phyloP scores from a whole-genome alignment of 2,797 vertebrate species.

The Echiichthys vipera region DNA sequence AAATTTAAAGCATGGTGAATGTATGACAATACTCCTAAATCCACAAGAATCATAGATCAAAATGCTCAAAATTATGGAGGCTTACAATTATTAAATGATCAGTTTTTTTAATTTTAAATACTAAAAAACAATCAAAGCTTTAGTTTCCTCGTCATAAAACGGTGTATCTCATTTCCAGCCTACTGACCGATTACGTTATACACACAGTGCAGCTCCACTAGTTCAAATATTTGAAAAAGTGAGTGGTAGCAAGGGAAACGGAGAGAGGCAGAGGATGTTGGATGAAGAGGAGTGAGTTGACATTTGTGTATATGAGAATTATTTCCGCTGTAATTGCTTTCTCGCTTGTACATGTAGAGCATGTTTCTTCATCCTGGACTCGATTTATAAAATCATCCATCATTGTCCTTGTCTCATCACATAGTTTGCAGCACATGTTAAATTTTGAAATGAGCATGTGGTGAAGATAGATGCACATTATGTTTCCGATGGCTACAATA shows the following conservation, averaged over 20 bases:
- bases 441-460: slow-evolving; percentile 36
- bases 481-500: slow-evolving; percentile 12
- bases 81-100: neutral
- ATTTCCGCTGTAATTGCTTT: slow-evolving; percentile 67
- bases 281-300: slow-evolving; percentile 29
- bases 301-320: slow-evolving; percentile 55
- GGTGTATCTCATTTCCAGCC: slow-evolving; percentile 24
- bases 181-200: slow-evolving; percentile 18
- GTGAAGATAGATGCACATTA: slow-evolving; percentile 32
- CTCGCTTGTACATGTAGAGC: slow-evolving; percentile 56
- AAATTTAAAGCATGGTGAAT: neutral
- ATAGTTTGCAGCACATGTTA: slow-evolving; percentile 40
- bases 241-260: neutral
- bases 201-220: neutral
- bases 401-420: slow-evolving; percentile 43
- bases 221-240: slow-evolving; percentile 19
- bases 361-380: slow-evolving; percentile 47
- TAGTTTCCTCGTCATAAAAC: slow-evolving; percentile 6
- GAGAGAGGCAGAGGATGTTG: neutral
- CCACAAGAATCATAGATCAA: neutral
- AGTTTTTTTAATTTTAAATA: neutral
- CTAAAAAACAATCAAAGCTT: neutral
- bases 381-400: slow-evolving; percentile 65
- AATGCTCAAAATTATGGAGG: neutral
- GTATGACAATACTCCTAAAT: neutral